Conservation (phyloP, 2,888 invertebrate species). For the Teinopalpus imperialis region DNA sequence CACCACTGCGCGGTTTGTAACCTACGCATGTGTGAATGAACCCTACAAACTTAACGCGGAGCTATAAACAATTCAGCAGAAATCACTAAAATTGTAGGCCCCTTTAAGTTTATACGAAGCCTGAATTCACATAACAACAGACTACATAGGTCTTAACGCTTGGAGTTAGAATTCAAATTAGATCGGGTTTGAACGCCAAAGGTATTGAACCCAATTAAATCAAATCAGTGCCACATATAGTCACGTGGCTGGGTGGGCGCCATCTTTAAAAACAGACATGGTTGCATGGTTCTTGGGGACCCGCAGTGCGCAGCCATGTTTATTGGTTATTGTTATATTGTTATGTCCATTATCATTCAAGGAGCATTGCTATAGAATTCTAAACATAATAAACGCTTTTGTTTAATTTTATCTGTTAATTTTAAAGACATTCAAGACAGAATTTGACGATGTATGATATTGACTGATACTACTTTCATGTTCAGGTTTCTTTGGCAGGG, state of each 20-base stretch:
- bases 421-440: no score
- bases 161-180: conserved; percentile 1
- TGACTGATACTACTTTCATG: no score
- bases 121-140: not conserved
- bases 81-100: conserved; percentile 26
- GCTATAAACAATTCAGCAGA: conserved; percentile 34
- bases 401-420: not conserved
- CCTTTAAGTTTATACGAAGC: conserved; percentile 22
- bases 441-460: no score
- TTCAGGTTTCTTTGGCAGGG: no score
- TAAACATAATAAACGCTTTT: not conserved
- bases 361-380: not conserved
- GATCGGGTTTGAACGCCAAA: not conserved
- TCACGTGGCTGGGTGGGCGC: conserved; percentile 14
- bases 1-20: not conserved
- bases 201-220: conserved; percentile 15
- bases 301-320: conserved; percentile 19
- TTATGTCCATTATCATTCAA: conserved; percentile 17
- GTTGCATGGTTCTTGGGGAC: no score
- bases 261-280: conserved; percentile 19
- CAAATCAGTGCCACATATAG: conserved; percentile 21
- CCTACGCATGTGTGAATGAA: conserved; percentile 13
- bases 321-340: conserved; percentile 19
- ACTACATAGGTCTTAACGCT: not conserved
- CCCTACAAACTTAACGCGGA: conserved; percentile 28